A percentile compares a stretch with the other conserved stretches of the same genome.
Evolutionary conservation across 2,888 invertebrate species (phyloP).

Genomic region (Xestia c-nigrum): DNA sequence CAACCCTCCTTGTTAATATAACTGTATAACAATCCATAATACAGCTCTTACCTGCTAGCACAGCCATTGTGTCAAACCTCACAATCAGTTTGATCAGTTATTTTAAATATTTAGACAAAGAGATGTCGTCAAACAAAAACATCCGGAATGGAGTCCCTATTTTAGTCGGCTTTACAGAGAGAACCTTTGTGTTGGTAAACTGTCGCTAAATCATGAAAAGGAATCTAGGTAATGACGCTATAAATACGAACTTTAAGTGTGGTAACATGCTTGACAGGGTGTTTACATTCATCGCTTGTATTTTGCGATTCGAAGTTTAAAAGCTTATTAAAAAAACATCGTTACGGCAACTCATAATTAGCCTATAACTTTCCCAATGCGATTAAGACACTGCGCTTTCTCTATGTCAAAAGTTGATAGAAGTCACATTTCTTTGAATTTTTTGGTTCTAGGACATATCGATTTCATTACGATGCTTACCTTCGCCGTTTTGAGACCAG

Average conservation of each 20-base stretch:
- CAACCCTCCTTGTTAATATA: constrained; percentile 50
- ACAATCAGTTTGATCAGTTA: constrained; percentile 37
- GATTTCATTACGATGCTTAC: too few relatives aligned
- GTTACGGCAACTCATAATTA: background rate
- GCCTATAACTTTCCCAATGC: background rate
- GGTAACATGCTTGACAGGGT: background rate
- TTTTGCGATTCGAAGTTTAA: background rate
- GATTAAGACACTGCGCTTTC: background rate
- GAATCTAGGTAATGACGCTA: constrained; percentile 8
- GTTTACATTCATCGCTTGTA: background rate
- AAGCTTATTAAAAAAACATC: background rate
- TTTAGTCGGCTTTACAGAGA: constrained; percentile 29
- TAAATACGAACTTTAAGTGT: constrained; percentile 2
- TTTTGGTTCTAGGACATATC: background rate
- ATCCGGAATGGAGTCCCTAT: constrained; percentile 17
- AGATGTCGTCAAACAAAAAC: constrained; percentile 28
- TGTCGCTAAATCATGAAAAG: background rate
- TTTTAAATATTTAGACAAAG: constrained; percentile 51
- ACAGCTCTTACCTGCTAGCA: background rate
- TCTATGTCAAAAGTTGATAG: background rate
- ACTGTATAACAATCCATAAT: constrained; percentile 55
- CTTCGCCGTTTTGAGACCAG: background rate
- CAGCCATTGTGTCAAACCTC: constrained; percentile 28
- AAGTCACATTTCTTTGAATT: background rate
- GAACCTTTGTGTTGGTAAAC: constrained; percentile 34